These are phyloP conservation scores for Drosophila eohydei DNA, from an alignment of 2,888 invertebrate genomes.

Conservation along the genomic window DNA sequence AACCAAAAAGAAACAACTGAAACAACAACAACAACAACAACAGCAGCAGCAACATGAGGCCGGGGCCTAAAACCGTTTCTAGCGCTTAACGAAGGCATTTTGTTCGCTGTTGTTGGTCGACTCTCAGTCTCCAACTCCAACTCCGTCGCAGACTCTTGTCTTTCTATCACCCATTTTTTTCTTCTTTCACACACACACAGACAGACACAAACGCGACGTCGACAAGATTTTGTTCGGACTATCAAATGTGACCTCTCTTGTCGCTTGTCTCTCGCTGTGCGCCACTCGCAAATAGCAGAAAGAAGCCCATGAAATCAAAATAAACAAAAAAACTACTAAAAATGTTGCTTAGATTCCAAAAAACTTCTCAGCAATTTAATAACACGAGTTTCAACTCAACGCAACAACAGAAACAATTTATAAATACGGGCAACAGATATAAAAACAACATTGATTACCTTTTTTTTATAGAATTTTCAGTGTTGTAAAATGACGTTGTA, in stretches of 20 bases:
- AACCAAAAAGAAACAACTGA: constrained; percentile 55
- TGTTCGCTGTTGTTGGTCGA: constrained; percentile 68
- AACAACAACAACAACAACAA: constrained; percentile 36
- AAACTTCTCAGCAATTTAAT: constrained; percentile 69
- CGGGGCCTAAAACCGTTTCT: constrained; percentile 69
- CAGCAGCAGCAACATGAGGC: constrained; percentile 44
- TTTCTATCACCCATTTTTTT: constrained; percentile 71
- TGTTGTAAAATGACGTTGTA: constrained; percentile 14
- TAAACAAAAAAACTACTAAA: constrained; percentile 40
- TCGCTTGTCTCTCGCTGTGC: constrained; percentile 44
- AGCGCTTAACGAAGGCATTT: constrained; percentile 79
- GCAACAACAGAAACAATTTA: constrained; percentile 47
- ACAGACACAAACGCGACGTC: constrained; percentile 36
- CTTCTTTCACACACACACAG: constrained; percentile 27
- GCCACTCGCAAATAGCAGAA: constrained; percentile 44
- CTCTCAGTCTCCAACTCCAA: constrained; percentile 35
- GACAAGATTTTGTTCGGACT: constrained; percentile 75
- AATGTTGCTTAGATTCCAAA: constrained; percentile 55
- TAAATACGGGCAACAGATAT: constrained; percentile 32
- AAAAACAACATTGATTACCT: constrained; percentile 17
- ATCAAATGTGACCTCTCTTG: constrained; percentile 78
- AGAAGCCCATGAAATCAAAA: constrained; percentile 39
- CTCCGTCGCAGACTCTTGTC: constrained; percentile 23
- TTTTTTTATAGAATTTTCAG: constrained; percentile 12
- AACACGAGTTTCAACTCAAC: constrained; percentile 76